Evolutionary conservation across 1,140 invertebrate genomes (phyloP).

Genomic region (Drosophila teissieri): DNA sequence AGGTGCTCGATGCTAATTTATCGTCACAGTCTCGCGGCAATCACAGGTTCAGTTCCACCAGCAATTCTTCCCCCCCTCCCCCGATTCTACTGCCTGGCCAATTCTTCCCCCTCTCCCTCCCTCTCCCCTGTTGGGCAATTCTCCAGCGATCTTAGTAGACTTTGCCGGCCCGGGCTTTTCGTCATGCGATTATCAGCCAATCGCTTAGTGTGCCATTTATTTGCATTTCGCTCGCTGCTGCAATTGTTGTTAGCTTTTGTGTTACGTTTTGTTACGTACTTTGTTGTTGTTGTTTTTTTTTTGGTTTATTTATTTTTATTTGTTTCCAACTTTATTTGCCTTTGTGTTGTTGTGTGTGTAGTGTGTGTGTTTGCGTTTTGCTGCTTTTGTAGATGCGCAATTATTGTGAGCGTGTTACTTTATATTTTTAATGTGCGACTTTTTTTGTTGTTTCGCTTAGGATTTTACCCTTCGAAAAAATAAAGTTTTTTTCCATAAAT

Average conservation of each 20-base stretch:
- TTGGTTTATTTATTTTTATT: slow-evolving; percentile 22
- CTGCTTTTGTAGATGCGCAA: slow-evolving; percentile 76
- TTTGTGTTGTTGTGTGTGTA: slow-evolving; percentile 44
- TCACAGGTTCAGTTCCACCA: slow-evolving; percentile 61
- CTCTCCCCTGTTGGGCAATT: not conserved
- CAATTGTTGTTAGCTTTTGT: slow-evolving; percentile 14
- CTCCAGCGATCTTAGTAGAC: slow-evolving; percentile 41
- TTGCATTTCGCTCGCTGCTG: slow-evolving; percentile 66
- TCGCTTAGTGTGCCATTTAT: slow-evolving; percentile 80
- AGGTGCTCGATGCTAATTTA: slow-evolving; percentile 73
- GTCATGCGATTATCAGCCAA: slow-evolving; percentile 82
- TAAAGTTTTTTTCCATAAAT: not conserved
- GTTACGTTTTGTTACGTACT: slow-evolving; percentile 31
- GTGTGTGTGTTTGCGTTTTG: slow-evolving; percentile 47
- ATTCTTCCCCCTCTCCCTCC: not conserved
- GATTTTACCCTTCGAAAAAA: slow-evolving; percentile 34
- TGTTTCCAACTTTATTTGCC: slow-evolving; percentile 61
- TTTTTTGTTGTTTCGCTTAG: slow-evolving; percentile 36
- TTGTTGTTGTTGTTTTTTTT: slow-evolving; percentile 23
- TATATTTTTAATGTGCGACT: slow-evolving; percentile 63
- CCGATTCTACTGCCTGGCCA: not conserved
- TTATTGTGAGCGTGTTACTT: slow-evolving; percentile 82
- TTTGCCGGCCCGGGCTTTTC: slow-evolving; percentile 52
- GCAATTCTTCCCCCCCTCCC: not conserved
- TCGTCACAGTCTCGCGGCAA: slow-evolving; percentile 66